These are phyloP conservation scores for Papilio protenor DNA, from an alignment of 2,888 invertebrate species.

Conservation along the genomic window DNA sequence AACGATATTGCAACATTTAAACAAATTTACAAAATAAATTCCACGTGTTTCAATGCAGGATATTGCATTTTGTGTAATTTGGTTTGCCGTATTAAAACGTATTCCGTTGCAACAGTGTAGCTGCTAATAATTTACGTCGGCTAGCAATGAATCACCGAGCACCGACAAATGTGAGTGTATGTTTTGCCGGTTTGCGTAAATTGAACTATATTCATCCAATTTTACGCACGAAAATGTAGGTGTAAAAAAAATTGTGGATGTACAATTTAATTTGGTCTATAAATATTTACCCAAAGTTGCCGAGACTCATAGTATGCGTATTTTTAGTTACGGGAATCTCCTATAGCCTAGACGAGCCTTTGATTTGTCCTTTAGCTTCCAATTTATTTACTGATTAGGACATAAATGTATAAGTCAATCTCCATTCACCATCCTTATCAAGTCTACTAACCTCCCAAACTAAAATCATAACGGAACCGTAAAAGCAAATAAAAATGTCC, in stretches of 20 bases:
- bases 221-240: conserved; percentile 12
- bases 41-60: conserved; percentile 11
- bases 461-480: not conserved
- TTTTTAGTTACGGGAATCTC: not conserved
- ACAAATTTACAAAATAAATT: conserved; percentile 29
- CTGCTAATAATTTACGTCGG: conserved; percentile 43
- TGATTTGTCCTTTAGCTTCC: too few relatives aligned
- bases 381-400: too few relatives aligned
- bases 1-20: not conserved
- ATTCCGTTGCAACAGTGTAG: conserved; percentile 39
- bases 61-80: conserved; percentile 39
- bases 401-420: too few relatives aligned
- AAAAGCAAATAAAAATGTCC: not conserved
- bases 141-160: conserved; percentile 41
- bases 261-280: not conserved
- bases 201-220: conserved; percentile 38
- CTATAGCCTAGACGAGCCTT: too few relatives aligned
- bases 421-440: not conserved
- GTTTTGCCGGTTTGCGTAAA: conserved; percentile 34
- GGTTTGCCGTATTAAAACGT: conserved; percentile 37
- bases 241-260: not conserved
- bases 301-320: not conserved
- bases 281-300: not conserved
- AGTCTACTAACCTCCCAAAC: not conserved
- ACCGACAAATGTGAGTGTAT: conserved; percentile 38